Conservation (phyloP, 2,797 vertebrate genomes). For the Microctenopoma stevenorrisi region DNA sequence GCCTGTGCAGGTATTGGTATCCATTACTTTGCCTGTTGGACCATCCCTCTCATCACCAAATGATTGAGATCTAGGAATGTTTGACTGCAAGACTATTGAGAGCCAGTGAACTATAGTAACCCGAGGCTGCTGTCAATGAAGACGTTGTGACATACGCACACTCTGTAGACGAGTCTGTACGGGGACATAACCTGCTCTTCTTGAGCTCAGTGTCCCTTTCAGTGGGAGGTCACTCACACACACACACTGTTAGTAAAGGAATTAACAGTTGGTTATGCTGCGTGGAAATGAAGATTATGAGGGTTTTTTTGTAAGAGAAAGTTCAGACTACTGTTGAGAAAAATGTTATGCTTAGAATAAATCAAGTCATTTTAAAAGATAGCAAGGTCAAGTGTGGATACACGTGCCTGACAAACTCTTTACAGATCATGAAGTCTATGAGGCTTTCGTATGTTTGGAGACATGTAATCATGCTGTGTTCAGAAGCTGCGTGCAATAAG, state of each 20-base stretch:
- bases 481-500: conserved; percentile 37
- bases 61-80: conserved; percentile 25
- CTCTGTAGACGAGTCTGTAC: conserved; percentile 45
- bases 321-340: neutral
- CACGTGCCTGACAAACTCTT: neutral
- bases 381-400: neutral
- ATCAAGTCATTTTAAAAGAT: neutral
- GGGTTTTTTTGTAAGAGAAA: neutral
- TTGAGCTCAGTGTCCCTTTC: conserved; percentile 68
- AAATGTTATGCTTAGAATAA: neutral
- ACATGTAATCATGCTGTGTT: conserved; percentile 10
- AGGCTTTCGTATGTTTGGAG: conserved; percentile 21
- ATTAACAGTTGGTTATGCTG: conserved; percentile 6
- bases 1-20: conserved; percentile 8
- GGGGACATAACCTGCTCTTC: conserved; percentile 40
- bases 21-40: conserved; percentile 13
- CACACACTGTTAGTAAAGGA: conserved; percentile 19
- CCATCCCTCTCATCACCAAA: neutral
- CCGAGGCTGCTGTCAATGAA: conserved; percentile 34
- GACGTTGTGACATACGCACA: conserved; percentile 55
- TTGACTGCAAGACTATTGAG: conserved; percentile 45
- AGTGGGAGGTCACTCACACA: conserved; percentile 71
- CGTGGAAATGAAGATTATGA: neutral
- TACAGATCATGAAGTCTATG: conserved; percentile 13
- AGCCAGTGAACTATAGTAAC: conserved; percentile 43